These are phyloP conservation scores for Eupithecia insigniata DNA, from an alignment of 2,888 invertebrate genomes.

Conservation along the genomic window DNA sequence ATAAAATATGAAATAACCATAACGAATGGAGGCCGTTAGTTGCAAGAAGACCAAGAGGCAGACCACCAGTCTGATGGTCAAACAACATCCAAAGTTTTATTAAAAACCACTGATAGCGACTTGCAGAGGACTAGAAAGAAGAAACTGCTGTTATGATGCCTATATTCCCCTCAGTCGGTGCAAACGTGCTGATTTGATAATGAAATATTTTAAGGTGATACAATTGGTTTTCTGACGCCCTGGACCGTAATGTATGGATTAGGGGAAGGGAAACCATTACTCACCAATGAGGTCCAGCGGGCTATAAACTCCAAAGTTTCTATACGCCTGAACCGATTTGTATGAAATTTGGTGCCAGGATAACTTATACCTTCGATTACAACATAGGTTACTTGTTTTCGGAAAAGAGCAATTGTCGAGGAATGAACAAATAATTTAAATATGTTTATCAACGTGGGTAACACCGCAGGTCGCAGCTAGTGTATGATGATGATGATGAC, in stretches of 20 bases:
- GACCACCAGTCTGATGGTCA: not conserved
- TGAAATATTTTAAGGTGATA: not conserved
- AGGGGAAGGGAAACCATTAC: not conserved
- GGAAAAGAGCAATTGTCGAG: too few relatives aligned
- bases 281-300: not conserved
- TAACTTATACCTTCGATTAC: too few relatives aligned
- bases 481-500: not conserved
- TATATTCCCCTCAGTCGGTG: not conserved
- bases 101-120: too few relatives aligned
- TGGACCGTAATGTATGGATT: not conserved
- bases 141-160: not conserved
- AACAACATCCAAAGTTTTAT: not conserved
- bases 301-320: not conserved
- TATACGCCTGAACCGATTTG: too few relatives aligned
- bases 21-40: not conserved
- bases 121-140: not conserved
- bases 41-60: not conserved
- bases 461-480: too few relatives aligned
- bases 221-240: not conserved
- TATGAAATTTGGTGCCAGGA: too few relatives aligned
- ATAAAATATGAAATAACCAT: not conserved
- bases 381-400: too few relatives aligned
- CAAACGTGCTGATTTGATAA: not conserved
- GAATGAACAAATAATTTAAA: too few relatives aligned
- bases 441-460: too few relatives aligned